Conservation (phyloP, 2,113 vertebrate species). For the Hydropotes inermis region DNA sequence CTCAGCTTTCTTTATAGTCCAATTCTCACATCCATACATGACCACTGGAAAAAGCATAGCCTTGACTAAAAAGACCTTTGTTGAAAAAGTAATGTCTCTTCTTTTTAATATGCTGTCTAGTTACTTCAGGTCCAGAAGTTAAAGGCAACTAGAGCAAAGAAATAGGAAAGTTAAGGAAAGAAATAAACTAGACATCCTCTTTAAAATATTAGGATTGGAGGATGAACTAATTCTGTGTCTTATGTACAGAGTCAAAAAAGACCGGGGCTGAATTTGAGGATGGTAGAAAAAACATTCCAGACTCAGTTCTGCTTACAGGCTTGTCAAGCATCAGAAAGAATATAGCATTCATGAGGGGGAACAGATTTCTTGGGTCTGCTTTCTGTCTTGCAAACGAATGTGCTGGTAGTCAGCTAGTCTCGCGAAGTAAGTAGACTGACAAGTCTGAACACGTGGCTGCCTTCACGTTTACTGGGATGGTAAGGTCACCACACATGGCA, state of each 20-base stretch:
- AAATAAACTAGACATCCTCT: background rate
- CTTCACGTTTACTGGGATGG: background rate
- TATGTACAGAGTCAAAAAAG: background rate
- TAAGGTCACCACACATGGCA: background rate
- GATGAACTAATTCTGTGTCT: background rate
- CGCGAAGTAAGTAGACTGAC: accelerated
- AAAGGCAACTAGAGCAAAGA: background rate
- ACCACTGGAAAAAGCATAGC: background rate
- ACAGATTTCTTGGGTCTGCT: background rate
- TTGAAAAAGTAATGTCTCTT: background rate
- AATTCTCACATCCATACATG: background rate
- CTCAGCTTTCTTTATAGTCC: background rate
- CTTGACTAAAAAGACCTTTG: background rate
- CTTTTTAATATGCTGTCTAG: background rate
- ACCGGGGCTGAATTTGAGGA: background rate
- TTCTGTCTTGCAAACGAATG: background rate
- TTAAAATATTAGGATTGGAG: background rate
- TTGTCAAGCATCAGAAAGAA: background rate
- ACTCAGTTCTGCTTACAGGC: background rate
- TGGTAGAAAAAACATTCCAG: background rate
- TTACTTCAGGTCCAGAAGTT: background rate
- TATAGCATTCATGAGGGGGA: background rate
- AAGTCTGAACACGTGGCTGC: background rate
- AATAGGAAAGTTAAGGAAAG: background rate
- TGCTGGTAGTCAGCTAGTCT: background rate